phyloP scores from a whole-genome alignment of 1,140 invertebrate species.

The Drosophila kurseongensis region DNA sequence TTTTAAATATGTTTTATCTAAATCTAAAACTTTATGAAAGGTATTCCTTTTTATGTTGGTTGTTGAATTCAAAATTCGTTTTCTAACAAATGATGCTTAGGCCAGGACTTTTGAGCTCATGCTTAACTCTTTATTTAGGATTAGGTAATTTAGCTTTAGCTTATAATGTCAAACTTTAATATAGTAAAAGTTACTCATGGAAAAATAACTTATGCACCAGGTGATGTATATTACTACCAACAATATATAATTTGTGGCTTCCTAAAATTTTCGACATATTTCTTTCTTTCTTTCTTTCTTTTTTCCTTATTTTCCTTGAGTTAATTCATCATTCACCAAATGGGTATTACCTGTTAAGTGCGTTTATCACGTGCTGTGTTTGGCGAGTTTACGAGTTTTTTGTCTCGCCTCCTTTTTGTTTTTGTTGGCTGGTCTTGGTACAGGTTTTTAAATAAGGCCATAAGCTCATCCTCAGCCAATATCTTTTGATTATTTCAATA shows the following conservation, averaged over 20 bases:
- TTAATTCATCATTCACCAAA: conserved; percentile 70
- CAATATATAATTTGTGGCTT: no score
- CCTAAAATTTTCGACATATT: neutral
- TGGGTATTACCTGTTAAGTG: conserved; percentile 74
- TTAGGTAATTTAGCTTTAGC: no score
- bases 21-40: no score
- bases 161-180: neutral
- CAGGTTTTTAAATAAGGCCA: conserved; percentile 32
- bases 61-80: no score
- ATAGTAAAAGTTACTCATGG: no score
- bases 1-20: no score
- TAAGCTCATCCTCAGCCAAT: conserved; percentile 37
- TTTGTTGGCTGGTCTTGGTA: conserved; percentile 7
- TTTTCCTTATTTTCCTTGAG: neutral
- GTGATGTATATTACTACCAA: no score
- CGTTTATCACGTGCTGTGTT: conserved; percentile 72
- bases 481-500: conserved; percentile 62
- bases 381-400: conserved; percentile 44
- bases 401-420: neutral
- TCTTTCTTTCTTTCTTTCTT: neutral
- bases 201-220: no score
- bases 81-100: no score
- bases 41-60: no score
- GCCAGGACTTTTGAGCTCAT: no score
- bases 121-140: no score